These are phyloP conservation scores for Hydrozoanthus tunicans DNA, from an alignment of 64 coral and sea anemone species.

Conservation along the genomic window DNA sequence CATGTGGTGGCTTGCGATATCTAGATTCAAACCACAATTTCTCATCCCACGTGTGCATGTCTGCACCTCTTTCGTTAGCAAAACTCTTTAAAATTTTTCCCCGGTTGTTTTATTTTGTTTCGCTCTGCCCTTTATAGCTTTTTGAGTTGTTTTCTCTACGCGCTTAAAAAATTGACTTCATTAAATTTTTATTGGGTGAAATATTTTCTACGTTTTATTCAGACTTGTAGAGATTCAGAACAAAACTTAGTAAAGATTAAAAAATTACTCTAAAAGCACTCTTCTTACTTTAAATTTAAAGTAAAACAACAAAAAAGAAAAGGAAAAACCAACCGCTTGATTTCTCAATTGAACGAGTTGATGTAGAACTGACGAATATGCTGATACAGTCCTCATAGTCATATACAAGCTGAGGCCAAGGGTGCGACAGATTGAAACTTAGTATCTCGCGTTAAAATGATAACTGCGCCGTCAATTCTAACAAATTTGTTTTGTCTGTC, in stretches of 20 bases:
- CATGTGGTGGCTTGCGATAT: conserved; percentile 48
- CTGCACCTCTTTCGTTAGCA: too few species aligned
- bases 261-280: too few species aligned
- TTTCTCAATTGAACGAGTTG: too few species aligned
- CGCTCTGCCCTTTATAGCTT: not conserved
- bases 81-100: not conserved
- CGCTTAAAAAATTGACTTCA: too few species aligned
- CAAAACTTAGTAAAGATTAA: too few species aligned
- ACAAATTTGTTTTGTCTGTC: conserved; percentile 39
- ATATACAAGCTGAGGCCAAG: too few species aligned
- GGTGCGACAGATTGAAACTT: not conserved
- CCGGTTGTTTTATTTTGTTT: not conserved
- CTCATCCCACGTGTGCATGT: not conserved
- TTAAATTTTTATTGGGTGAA: not conserved
- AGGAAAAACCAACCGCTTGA: too few species aligned
- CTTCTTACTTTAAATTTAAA: too few species aligned
- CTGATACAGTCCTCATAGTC: too few species aligned
- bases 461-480: not conserved
- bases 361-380: too few species aligned
- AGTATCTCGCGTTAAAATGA: not conserved
- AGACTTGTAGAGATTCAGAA: not conserved
- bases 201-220: not conserved
- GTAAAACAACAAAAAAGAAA: too few species aligned
- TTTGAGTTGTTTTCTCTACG: not conserved
- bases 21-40: not conserved